A percentile compares a stretch with the other conserved stretches of the same genome.
These are phyloP conservation scores for Aphelinus certus DNA, from an alignment of 1,140 invertebrate species.

Conservation along the genomic window DNA sequence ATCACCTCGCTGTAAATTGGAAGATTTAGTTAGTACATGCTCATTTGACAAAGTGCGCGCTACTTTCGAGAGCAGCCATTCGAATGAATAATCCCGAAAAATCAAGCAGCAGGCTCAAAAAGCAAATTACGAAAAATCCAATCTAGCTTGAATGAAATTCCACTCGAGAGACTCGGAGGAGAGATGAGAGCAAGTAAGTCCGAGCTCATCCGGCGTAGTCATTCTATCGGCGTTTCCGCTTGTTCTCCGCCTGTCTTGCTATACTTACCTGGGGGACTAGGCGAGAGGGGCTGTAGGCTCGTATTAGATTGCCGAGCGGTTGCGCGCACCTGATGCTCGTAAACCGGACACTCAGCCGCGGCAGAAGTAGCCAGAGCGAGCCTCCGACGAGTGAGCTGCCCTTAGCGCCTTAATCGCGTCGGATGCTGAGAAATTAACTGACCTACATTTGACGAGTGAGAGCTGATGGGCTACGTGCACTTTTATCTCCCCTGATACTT, in stretches of 20 bases:
- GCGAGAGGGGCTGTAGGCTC: not conserved
- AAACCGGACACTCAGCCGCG: slow-evolving; percentile 18
- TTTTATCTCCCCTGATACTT: too few relatives aligned
- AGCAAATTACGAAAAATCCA: not conserved
- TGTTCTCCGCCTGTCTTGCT: slow-evolving; percentile 8
- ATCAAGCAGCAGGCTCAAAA: too few relatives aligned
- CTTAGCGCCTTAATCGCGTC: too few relatives aligned
- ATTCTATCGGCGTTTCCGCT: slow-evolving; percentile 38
- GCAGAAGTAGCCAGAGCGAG: not conserved
- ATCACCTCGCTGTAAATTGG: too few relatives aligned
- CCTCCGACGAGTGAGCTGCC: not conserved
- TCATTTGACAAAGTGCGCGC: too few relatives aligned
- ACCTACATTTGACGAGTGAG: too few relatives aligned
- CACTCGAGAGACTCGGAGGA: not conserved
- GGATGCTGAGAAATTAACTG: too few relatives aligned
- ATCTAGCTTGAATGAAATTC: slow-evolving; percentile 16
- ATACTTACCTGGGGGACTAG: not conserved
- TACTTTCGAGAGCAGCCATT: too few relatives aligned
- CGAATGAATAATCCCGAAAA: too few relatives aligned
- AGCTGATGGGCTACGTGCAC: too few relatives aligned
- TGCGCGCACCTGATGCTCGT: not conserved
- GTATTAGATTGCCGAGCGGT: not conserved
- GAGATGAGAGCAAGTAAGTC: not conserved
- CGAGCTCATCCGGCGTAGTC: slow-evolving; percentile 18
- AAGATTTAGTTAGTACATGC: too few relatives aligned